These are phyloP conservation scores for Campaea margaritaria DNA, from an alignment of 2,888 invertebrate genomes.

Conservation along the genomic window DNA sequence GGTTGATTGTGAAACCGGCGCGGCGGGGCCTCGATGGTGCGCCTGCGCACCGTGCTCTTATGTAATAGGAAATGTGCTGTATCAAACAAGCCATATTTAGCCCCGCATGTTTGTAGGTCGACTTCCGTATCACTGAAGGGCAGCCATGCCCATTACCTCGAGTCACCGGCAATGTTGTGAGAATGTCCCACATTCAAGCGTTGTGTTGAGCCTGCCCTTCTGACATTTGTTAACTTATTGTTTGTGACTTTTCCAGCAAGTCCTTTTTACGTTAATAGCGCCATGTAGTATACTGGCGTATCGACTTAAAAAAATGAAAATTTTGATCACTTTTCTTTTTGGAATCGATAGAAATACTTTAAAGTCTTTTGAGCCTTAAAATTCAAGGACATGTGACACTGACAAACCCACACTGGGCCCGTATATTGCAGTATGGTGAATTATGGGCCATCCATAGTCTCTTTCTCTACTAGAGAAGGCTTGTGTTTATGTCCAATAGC, in stretches of 20 bases:
- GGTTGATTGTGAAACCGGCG: constrained; percentile 78
- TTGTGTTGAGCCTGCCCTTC: neutral
- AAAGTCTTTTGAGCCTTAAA: too few relatives aligned
- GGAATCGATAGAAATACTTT: too few relatives aligned
- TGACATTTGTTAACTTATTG: neutral
- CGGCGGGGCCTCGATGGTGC: constrained; percentile 66
- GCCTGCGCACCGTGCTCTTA: constrained; percentile 56
- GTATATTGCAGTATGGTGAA: too few relatives aligned
- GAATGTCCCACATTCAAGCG: constrained; percentile 1
- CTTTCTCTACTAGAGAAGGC: too few relatives aligned
- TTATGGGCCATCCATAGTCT: too few relatives aligned
- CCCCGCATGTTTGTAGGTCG: constrained; percentile 39
- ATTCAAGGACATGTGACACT: too few relatives aligned
- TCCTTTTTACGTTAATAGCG: too few relatives aligned
- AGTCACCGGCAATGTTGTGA: constrained; percentile 32
- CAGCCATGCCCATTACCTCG: constrained; percentile 15
- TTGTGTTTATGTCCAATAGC: too few relatives aligned
- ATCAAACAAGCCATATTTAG: constrained; percentile 48
- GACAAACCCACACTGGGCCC: too few relatives aligned
- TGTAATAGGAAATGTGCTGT: constrained; percentile 71
- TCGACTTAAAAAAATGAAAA: too few relatives aligned
- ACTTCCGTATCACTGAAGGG: constrained; percentile 42
- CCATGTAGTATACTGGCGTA: too few relatives aligned
- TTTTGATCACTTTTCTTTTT: too few relatives aligned
- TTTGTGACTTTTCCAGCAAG: neutral